Conservation (phyloP, 1,140 invertebrate genomes). For the Saccostrea echinata region DNA sequence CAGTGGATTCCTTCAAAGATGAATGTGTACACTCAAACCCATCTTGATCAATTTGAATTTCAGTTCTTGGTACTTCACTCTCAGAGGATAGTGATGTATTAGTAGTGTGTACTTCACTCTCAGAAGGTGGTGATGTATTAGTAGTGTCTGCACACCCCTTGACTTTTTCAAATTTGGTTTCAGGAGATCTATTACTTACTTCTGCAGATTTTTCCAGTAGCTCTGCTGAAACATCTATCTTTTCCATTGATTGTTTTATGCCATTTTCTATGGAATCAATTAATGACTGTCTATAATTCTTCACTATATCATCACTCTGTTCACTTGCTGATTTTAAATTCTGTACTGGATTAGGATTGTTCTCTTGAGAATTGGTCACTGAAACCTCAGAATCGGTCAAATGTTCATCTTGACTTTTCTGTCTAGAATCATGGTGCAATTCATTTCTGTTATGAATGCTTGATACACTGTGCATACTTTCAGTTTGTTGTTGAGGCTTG, state of each 20-base stretch:
- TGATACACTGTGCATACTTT: background rate
- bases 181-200: background rate
- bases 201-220: background rate
- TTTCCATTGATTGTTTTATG: conserved; percentile 4
- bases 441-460: background rate
- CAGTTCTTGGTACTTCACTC: background rate
- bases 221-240: conserved; percentile 31
- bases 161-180: background rate
- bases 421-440: background rate
- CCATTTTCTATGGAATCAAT: conserved; percentile 33
- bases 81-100: background rate
- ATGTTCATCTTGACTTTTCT: background rate
- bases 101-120: background rate
- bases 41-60: background rate
- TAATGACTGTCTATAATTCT: background rate
- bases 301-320: background rate
- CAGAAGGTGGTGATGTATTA: background rate
- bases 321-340: background rate
- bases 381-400: background rate
- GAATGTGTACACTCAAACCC: no score
- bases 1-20: background rate
- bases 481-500: background rate
- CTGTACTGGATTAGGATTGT: background rate
- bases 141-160: background rate
- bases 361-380: background rate